These are phyloP conservation scores for Rutilus rutilus DNA, from an alignment of 2,113 vertebrate genomes.

Conservation along the genomic window DNA sequence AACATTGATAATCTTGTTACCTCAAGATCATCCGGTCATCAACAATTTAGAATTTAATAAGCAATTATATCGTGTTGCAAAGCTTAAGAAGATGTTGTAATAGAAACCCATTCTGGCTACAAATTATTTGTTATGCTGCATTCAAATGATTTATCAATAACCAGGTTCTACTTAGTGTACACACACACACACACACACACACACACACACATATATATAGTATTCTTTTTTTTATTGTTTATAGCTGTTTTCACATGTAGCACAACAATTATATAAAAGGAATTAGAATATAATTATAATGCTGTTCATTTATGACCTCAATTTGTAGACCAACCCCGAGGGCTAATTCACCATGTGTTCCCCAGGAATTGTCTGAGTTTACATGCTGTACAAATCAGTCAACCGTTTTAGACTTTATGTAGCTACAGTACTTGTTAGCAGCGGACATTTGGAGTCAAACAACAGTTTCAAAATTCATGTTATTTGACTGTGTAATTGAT, in stretches of 20 bases:
- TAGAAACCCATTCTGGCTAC: no score
- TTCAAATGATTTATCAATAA: not conserved
- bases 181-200: not conserved
- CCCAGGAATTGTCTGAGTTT: not conserved
- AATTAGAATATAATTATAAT: not conserved
- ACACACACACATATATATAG: no score
- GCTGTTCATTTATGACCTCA: not conserved
- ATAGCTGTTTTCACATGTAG: not conserved
- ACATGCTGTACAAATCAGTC: not conserved
- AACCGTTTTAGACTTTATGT: not conserved
- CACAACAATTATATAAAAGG: not conserved
- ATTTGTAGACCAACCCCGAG: not conserved
- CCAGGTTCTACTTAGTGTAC: not conserved
- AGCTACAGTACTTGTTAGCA: not conserved
- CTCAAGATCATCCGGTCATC: not conserved
- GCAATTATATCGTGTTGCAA: no score
- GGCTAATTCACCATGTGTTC: not conserved
- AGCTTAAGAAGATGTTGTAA: no score
- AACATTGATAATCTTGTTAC: not conserved
- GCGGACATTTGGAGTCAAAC: not conserved
- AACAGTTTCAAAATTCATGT: not conserved
- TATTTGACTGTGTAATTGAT: not conserved
- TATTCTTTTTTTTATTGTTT: no score
- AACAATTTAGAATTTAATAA: not conserved
- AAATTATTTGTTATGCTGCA: not conserved